Evolutionary conservation across 2,888 invertebrate genomes (phyloP).

Genomic region (Molanna angustata): DNA sequence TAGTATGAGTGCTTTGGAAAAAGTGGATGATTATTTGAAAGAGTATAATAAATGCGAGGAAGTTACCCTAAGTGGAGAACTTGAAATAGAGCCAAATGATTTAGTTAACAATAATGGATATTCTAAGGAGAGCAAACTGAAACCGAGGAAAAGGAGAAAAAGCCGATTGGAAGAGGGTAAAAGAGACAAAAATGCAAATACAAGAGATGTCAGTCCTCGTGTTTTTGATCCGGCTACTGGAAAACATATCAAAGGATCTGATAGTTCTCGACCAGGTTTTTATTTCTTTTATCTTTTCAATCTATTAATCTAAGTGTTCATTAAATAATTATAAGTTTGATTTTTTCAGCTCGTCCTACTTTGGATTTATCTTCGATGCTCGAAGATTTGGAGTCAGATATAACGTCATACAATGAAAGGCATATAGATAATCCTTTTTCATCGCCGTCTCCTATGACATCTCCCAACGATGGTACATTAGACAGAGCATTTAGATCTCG

Average conservation of each 20-base stretch:
- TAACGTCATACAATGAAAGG: constrained; percentile 46
- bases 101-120: constrained; percentile 49
- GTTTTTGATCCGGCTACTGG: constrained; percentile 45
- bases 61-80: constrained; percentile 50
- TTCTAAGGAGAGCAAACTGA: constrained; percentile 45
- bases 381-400: constrained; percentile 45
- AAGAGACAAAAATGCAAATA: constrained; percentile 44
- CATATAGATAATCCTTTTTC: constrained; percentile 55
- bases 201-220: constrained; percentile 50
- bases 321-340: neutral
- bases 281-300: neutral
- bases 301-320: neutral
- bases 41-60: constrained; percentile 54
- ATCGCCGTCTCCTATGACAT: constrained; percentile 52
- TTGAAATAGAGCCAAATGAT: constrained; percentile 53
- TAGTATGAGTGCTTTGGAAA: constrained; percentile 53
- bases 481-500: constrained; percentile 45
- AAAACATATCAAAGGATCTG: constrained; percentile 40
- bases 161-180: constrained; percentile 45
- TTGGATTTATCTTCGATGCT: constrained; percentile 49
- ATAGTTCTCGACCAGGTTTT: constrained; percentile 43
- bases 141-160: constrained; percentile 48
- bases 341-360: constrained; percentile 45
- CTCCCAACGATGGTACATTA: constrained; percentile 49
- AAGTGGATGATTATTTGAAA: constrained; percentile 53